Evolutionary conservation across 2,888 invertebrate genomes (phyloP), one percentile per base, ranked within the genome.

Genomic region (Empis stercorea): DNA sequence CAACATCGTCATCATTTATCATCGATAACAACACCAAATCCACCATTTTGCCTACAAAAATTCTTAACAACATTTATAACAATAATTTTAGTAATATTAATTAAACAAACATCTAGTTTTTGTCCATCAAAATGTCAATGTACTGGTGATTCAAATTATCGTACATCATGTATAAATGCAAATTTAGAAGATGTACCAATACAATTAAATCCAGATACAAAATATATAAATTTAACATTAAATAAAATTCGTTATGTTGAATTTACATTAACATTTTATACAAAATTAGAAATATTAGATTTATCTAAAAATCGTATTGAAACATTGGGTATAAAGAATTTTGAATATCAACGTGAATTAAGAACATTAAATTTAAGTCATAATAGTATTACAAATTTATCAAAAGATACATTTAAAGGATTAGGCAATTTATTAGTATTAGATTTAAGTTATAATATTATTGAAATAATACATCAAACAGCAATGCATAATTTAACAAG

Each of bases 191-290:
- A 87, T 57, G 85, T 91, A 46, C 91, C 91, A 51, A 88, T 89
- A 57, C 88, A 88, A 63, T 75, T 91, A 55, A 91, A 91, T 68
- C 93, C 93, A 37, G 87, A 87, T 64, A 79, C 87, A 44, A 80
- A 79, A 45, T 80, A 82, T 68, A 82, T 93, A 61, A 84, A 86
- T 63, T 78, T 93, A 48, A 82, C 84, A n/a, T 77, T 81, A 63
- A 93, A 93, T 68, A 79, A 80, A 56, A 87, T 94, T 61, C 76
- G 78, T 61, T 80, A 78, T 60, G 76, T 93, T 9, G 80, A 84
- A 54, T 83, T 82, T 64, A 81, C 86, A 16, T 78, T 91, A 61
- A 77, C 76, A 44, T 84, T 89, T 70, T 91, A 91, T 71, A 79
- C 80, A 54, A 81, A 84, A 60, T 75, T 94, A 36, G 78, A 81